A percentile compares a stretch with the other conserved stretches of the same genome.
Conservation (phyloP, 2,888 invertebrate genomes). For the Aricia artaxerxes region DNA sequence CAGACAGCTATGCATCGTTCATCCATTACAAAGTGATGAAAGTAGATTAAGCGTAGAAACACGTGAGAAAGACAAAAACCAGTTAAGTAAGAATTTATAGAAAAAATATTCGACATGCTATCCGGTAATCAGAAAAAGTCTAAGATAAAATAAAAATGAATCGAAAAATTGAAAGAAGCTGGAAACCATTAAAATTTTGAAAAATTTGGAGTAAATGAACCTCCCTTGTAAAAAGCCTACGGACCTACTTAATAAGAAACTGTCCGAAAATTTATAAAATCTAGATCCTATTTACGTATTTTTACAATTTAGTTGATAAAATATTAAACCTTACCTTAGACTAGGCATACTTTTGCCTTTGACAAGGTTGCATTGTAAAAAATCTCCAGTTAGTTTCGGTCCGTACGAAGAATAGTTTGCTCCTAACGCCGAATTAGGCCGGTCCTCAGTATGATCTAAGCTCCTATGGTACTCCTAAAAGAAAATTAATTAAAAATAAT, state of each 20-base stretch:
- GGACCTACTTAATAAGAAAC: slow-evolving; percentile 9
- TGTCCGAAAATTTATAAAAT: slow-evolving; percentile 1
- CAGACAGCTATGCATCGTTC: slow-evolving; percentile 85
- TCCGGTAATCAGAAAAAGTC: slow-evolving; percentile 20
- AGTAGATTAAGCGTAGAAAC: slow-evolving; percentile 70
- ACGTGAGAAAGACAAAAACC: slow-evolving; percentile 74
- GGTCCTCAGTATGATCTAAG: slow-evolving; percentile 88
- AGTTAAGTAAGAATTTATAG: slow-evolving; percentile 58
- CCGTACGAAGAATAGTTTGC: slow-evolving; percentile 82
- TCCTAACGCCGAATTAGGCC: slow-evolving; percentile 86
- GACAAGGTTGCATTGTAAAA: slow-evolving; percentile 84
- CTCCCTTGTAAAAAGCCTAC: slow-evolving; percentile 4
- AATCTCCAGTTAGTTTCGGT: slow-evolving; percentile 74
- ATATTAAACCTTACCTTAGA: slow-evolving; percentile 84
- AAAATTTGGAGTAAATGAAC: background rate
- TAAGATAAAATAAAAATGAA: slow-evolving; percentile 32
- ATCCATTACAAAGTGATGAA: slow-evolving; percentile 63
- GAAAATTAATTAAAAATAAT: slow-evolving; percentile 36
- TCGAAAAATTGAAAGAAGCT: slow-evolving; percentile 31
- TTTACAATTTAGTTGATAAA: background rate
- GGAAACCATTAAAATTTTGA: background rate
- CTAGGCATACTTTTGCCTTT: slow-evolving; percentile 99
- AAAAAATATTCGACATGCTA: slow-evolving; percentile 58
- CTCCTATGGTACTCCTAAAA: slow-evolving; percentile 90
- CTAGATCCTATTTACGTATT: slow-evolving; percentile 23